Conservation (phyloP, 1,140 invertebrate genomes). For the Tetramorium alpestre region DNA sequence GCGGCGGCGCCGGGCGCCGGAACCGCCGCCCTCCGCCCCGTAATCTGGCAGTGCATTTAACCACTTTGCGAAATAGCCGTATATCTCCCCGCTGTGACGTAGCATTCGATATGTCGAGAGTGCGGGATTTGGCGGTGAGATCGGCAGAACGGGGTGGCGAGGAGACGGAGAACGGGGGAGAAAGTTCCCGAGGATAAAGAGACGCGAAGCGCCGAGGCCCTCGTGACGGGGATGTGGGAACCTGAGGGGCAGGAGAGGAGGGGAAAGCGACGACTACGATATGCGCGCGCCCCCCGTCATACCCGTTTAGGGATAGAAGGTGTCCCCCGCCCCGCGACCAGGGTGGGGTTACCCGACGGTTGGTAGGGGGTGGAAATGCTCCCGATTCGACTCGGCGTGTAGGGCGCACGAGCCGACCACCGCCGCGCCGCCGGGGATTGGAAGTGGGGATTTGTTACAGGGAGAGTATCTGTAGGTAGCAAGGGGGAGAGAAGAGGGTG, state of each 20-base stretch:
- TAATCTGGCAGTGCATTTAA: constrained; percentile 85
- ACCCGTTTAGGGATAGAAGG: constrained; percentile 66
- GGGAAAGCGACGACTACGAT: constrained; percentile 42
- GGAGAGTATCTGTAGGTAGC: constrained; percentile 15
- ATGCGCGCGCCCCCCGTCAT: constrained; percentile 62
- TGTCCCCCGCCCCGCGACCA: constrained; percentile 1
- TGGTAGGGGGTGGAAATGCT: constrained; percentile 63
- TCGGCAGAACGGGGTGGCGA: constrained; percentile 65
- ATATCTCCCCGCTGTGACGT: constrained; percentile 82
- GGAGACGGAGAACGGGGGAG: constrained; percentile 62
- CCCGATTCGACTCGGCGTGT: constrained; percentile 56
- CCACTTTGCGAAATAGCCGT: constrained; percentile 84
- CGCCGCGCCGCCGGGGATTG: constrained; percentile 31
- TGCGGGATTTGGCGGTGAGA: constrained; percentile 72
- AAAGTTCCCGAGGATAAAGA: constrained; percentile 57
- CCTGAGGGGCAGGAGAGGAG: not conserved
- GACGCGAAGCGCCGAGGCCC: constrained; percentile 27
- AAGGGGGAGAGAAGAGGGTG: constrained; percentile 22
- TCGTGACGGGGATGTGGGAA: constrained; percentile 27
- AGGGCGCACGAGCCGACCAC: constrained; percentile 66
- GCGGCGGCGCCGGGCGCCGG: constrained; percentile 27
- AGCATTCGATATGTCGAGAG: constrained; percentile 83
- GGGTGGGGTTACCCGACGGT: constrained; percentile 49
- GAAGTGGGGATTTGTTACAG: constrained; percentile 60
- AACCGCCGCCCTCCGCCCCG: constrained; percentile 46